Base-by-base conservation (phyloP, 2,888 invertebrate genomes). In the Pteria penguin region DNA sequence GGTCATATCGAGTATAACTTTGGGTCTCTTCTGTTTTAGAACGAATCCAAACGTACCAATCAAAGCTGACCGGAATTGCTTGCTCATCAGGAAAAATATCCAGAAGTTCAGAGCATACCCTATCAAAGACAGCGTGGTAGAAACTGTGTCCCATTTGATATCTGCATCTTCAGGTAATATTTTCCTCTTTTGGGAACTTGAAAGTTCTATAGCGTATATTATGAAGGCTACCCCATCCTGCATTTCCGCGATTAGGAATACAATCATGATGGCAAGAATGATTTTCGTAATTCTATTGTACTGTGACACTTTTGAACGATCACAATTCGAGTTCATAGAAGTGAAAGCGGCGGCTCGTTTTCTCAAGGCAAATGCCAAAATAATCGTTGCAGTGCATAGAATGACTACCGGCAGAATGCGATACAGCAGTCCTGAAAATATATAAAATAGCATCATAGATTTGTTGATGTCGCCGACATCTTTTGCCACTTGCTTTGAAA, bases 1-100 rank as follows among this genome's bases (percentile, higher is more conserved):
- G 18, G 11, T 18, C 0, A 18, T 45, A 14, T 45, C 45, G 18
- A 45, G 18, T 8, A 18, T 45, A 18, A 45, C 45, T 45, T 45
- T 45, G 1, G 45, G 8, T 14, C 18, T 8, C 8, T 14, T 45
- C 18, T 45, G 8, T 8, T 18, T 8, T 18, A 45, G 45, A 18
- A 8, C 11, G 11, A 18, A 45, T 8, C 8, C 45, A 18, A 65
- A 58, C 55, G 60, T 72, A 22, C 66, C 72, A 18, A 32, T 66
- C 24, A 72, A 65, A n/a, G 72, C 65, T 5, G 66, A 55, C 2
- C 73, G 67, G 32, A 74, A 74, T 22, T 74, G 73, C 27, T 57
- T 31, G 52, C 73, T 74, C 73, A 74, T 74, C n/a, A 74, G 29
- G 26, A 74, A 62, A 26, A 68, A 74, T 24, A 74, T 74, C 73